Evolutionary conservation across 2,113 vertebrate genomes (phyloP).

Genomic region (Lontra canadensis): DNA sequence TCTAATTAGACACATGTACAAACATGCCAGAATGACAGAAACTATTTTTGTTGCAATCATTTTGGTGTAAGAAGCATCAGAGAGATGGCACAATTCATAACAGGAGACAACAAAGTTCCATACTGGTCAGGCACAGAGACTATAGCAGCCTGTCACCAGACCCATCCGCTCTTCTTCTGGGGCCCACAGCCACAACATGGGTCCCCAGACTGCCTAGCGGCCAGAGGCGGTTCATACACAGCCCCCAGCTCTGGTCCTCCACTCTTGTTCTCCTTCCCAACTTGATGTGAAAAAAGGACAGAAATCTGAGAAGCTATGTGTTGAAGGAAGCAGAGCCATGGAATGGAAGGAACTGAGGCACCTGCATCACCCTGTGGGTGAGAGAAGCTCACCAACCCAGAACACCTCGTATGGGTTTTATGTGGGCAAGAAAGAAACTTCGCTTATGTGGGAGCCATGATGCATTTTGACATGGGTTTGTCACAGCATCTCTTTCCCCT

Average conservation of each 20-base stretch:
- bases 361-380: rapidly evolving
- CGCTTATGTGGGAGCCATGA: not conserved
- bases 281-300: not conserved
- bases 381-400: not conserved
- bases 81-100: not conserved
- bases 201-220: not conserved
- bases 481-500: not conserved
- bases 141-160: not conserved
- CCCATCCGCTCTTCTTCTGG: not conserved
- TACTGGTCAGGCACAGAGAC: not conserved
- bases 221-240: not conserved
- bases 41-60: not conserved
- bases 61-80: not conserved
- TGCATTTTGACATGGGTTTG: not conserved
- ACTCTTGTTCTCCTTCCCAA: not conserved
- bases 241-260: not conserved
- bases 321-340: not conserved
- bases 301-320: not conserved
- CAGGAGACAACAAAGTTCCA: not conserved
- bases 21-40: not conserved
- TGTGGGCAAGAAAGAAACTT: not conserved
- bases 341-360: not conserved
- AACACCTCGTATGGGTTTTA: not conserved
- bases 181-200: not conserved
- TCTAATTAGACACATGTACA: not conserved